These are phyloP conservation scores for Rotaria socialis DNA, from an alignment of 2,888 invertebrate genomes.

Conservation along the genomic window DNA sequence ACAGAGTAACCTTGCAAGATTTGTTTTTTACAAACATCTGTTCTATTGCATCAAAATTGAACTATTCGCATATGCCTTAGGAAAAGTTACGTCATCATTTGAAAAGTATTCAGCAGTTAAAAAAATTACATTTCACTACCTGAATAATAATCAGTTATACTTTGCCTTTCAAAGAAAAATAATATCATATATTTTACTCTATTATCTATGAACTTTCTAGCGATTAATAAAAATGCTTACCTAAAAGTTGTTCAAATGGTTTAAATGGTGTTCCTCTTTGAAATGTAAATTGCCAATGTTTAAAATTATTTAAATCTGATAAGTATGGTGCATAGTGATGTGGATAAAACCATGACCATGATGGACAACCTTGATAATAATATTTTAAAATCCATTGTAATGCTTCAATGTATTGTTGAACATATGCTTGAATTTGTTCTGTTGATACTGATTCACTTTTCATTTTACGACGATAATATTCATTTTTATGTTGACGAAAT, in stretches of 20 bases:
- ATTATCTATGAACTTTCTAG: no score
- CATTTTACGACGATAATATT: slow-evolving; percentile 79
- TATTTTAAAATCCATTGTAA: slow-evolving; percentile 96
- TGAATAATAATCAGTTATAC: no score
- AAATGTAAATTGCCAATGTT: slow-evolving; percentile 75
- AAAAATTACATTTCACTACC: no score
- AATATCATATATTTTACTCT: no score
- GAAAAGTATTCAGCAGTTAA: no score
- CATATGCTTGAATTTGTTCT: slow-evolving; percentile 46
- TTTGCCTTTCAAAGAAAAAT: no score
- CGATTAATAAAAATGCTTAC: background rate
- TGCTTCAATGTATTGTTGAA: slow-evolving; percentile 62
- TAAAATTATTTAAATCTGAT: slow-evolving; percentile 89
- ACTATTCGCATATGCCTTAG: no score
- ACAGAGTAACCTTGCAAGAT: no score
- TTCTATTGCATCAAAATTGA: no score
- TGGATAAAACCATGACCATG: slow-evolving; percentile 99
- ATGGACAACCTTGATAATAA: slow-evolving; percentile 74
- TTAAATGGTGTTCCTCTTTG: slow-evolving; percentile 88
- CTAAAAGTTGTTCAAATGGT: slow-evolving; percentile 81
- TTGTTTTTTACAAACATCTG: no score
- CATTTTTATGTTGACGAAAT: slow-evolving; percentile 60
- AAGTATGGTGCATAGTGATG: slow-evolving; percentile 99
- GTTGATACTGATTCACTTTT: background rate
- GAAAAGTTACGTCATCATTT: no score